phyloP scores from a whole-genome alignment of 2,113 vertebrate species.

The Barbus barbus region DNA sequence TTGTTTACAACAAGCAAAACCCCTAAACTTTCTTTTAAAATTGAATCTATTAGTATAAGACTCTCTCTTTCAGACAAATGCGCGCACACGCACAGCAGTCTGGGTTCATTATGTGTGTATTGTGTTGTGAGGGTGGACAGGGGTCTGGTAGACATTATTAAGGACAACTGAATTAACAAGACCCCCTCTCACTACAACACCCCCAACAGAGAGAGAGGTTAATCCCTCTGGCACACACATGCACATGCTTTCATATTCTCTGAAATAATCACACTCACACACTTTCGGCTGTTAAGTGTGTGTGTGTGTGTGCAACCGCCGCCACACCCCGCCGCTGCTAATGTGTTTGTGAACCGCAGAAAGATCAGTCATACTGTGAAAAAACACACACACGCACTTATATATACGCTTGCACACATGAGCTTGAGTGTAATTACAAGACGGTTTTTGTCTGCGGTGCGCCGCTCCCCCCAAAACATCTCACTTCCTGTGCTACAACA shows the following conservation, averaged over 20 bases:
- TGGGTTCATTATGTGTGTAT: slow-evolving; percentile 36
- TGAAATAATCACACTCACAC: slow-evolving; percentile 31
- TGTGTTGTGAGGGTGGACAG: slow-evolving; percentile 45
- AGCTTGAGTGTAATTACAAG: slow-evolving; percentile 40
- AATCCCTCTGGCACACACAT: slow-evolving; percentile 47
- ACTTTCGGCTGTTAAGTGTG: neutral
- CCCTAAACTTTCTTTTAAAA: too few relatives aligned
- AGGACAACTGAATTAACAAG: slow-evolving; percentile 57
- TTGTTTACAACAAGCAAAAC: too few relatives aligned
- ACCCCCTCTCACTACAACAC: slow-evolving; percentile 48
- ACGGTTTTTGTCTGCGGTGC: slow-evolving; percentile 14
- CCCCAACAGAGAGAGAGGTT: slow-evolving; percentile 54
- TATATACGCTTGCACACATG: neutral
- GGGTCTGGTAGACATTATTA: slow-evolving; percentile 54
- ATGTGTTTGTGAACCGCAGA: slow-evolving; percentile 33
- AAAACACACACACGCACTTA: neutral
- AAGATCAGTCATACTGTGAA: slow-evolving; percentile 52
- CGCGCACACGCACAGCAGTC: slow-evolving; percentile 18
- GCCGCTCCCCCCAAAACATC: neutral
- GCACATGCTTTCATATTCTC: slow-evolving; percentile 34
- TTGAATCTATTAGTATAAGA: neutral
- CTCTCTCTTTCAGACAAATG: neutral
- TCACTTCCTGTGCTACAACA: slow-evolving; percentile 14
- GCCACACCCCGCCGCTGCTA: neutral
- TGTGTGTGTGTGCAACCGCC: neutral